Evolutionary conservation across 2,797 vertebrate species (phyloP), one percentile per base, ranked within the genome.

Genomic region (Xerus rutilus): DNA sequence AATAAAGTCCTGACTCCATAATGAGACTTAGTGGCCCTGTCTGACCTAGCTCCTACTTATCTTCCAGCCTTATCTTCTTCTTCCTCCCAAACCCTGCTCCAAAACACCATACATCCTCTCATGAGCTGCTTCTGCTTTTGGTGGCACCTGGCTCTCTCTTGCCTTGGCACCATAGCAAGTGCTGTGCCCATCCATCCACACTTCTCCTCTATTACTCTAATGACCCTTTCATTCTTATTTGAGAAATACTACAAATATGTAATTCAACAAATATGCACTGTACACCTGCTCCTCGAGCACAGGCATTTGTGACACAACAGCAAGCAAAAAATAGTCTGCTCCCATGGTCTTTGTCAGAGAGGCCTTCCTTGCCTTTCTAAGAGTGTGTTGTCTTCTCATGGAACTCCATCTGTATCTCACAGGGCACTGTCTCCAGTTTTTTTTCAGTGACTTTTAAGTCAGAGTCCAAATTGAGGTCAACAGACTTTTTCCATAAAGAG

Each of bases 401-500:
- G 72, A 90, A 86, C 13, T 0, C 28, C 28, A 45, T 73, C n/a
- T 47, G 84, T 64, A 43, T 3, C 21, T 35, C 30, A 35, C 39
- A 39, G 2, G 23, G 7, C 21, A 87, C 18, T 89, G 2, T 54
- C 73, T 59, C 43, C 47, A 45, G 15, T 39, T 52, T 21, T 88
- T 47, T 52, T 86, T 85, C 74, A 39, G 70, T 92, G 7, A 69
- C 57, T 86, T 91, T 89, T 79, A 89, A 78, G 54, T 54, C 32
- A 73, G n/a, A 21, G 12, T 39, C 57, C 65, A 72, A 86, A 85
- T 28, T 7, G 85, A 39, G 8, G 30, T 86, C 35, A 73, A 64
- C n/a, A 82, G 23, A 39, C 23, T 67, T 91, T 78, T 88, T 83
- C 76, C 88, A 28, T 57, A 81, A 77, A 89, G n/a, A 92, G 43